A percentile compares a stretch with the other conserved stretches of the same genome.
Conservation (phyloP, 2,797 vertebrate genomes). For the Vultur gryphus region DNA sequence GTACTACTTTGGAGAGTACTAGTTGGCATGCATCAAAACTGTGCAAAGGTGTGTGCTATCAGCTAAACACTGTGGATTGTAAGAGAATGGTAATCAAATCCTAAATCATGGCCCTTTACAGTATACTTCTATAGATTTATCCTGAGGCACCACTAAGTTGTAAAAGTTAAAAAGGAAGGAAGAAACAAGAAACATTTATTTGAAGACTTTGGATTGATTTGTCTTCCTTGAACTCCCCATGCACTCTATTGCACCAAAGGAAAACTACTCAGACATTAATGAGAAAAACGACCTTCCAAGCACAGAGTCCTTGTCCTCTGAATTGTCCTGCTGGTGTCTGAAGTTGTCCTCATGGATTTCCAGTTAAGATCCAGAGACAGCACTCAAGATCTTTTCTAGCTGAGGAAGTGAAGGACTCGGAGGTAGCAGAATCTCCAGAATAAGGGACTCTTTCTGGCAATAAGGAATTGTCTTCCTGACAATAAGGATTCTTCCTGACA, state of each 20-base stretch:
- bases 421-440: not conserved
- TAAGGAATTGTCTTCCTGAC: not conserved
- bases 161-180: not conserved
- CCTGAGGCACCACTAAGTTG: not conserved
- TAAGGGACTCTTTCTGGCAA: not conserved
- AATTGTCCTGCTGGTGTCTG: not conserved
- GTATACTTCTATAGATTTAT: not conserved
- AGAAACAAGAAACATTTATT: not conserved
- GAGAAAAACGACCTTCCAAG: not conserved
- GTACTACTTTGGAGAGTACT: not conserved
- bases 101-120: not conserved
- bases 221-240: not conserved
- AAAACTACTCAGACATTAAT: not conserved
- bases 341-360: not conserved
- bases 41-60: not conserved
- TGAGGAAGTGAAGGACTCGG: not conserved
- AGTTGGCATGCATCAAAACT: not conserved
- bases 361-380: not conserved
- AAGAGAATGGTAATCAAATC: not conserved
- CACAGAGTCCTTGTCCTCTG: not conserved
- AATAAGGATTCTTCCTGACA: not conserved
- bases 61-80: not conserved
- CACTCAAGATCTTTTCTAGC: not conserved
- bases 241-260: not conserved
- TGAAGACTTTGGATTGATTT: not conserved